These are phyloP conservation scores for Eustalomyia histrio DNA, from an alignment of 2,888 invertebrate genomes.

Conservation along the genomic window DNA sequence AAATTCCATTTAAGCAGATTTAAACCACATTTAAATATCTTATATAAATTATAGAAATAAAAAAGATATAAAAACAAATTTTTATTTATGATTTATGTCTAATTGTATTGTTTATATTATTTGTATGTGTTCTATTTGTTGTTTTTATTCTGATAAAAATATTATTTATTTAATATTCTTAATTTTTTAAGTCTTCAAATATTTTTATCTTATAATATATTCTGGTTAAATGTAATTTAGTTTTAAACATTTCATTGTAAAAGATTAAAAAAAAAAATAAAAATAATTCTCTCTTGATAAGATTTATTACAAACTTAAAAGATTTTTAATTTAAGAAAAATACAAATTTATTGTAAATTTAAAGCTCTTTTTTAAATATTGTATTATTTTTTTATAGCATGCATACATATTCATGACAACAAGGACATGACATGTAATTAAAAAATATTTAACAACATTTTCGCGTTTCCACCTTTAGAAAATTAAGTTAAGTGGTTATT, in stretches of 20 bases:
- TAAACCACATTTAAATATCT: constrained; percentile 3
- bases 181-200: background rate
- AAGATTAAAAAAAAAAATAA: background rate
- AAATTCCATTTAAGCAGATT: background rate
- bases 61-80: background rate
- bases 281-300: background rate
- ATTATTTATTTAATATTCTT: background rate
- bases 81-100: background rate
- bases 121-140: background rate
- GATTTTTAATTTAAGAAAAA: background rate
- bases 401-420: constrained; percentile 21
- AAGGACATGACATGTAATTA: constrained; percentile 41
- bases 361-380: background rate
- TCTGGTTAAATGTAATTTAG: background rate
- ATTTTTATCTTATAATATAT: background rate
- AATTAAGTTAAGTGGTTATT: background rate
- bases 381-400: constrained; percentile 11
- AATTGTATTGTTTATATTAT: background rate
- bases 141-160: background rate
- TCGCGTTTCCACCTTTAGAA: constrained; percentile 25
- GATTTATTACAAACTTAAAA: background rate
- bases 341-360: background rate
- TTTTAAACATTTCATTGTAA: background rate
- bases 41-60: background rate
- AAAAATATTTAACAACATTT: constrained; percentile 32